Evolutionary conservation across 64 coral and sea anemone genomes (phyloP), one percentile per base, ranked within the genome.

Genomic region (Montipora efflorescens): DNA sequence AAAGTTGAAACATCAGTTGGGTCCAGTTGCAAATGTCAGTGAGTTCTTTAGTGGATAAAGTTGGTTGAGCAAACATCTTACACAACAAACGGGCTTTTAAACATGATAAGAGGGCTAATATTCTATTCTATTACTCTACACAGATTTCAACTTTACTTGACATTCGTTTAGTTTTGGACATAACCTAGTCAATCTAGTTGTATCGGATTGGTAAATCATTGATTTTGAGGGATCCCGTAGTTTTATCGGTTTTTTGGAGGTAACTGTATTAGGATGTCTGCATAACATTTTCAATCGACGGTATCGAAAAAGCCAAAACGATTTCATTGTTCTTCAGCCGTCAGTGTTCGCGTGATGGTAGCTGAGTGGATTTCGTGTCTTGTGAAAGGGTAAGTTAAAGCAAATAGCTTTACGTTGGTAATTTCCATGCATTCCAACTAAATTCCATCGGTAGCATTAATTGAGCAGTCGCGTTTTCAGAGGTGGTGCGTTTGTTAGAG

Each of bases 361-460:
- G 88, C 82, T 14, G 94, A 95, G 15, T 95, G 94, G 94, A 95
- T 95, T 16, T 62, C 89, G 58, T 87, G 94, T 66, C 76, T 95
- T 9, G 75, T 79, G 14, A 90, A 72, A 87, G 87, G 94, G 94
- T 95, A 2, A 95, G 18, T 55, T 36, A 36, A 36, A 36, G 1
- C 49, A 25, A 47, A 52, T 13, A 23, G 48, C 36, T 36, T 36
- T 36, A 75, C 45, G 44, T 48, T 48, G 16, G 4, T 45, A 19
- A 14, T 92, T n/a, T 55, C 12, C 28, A 45, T 83, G 5, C 55
- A 36, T 6, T 57, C 53, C 53, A 57, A 57, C 11, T 57, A 11
- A 57, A 8, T 57, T 57, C 11, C 53, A 57, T 57, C 53, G 53
- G 11, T 57, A 1, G 53, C 53, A 57, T 57, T 8, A 57, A 6